Evolutionary conservation across 2,113 vertebrate genomes (phyloP), one percentile per base, ranked within the genome.

Genomic region (Prunella himalayana): DNA sequence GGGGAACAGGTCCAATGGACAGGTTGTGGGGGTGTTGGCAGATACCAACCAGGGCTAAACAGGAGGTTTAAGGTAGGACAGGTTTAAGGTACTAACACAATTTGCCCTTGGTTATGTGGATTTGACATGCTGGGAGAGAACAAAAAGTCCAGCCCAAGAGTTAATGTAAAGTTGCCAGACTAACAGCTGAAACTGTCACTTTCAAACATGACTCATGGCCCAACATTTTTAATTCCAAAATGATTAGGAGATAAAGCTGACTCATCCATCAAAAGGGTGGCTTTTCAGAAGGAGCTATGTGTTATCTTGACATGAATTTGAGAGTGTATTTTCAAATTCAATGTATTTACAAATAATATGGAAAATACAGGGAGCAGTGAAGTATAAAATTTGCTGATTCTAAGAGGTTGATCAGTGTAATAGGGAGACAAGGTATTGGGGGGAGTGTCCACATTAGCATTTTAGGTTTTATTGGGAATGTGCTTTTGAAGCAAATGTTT

Each of bases 191-290:
- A 88, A 86, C 31, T 72, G 66, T 65, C 90, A 56, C 47, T 93
- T 94, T 77, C 6, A 27, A 64, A 70, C 28, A 72, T 88, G 86
- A 97, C 35, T 97, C 80, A 94, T 73, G 76, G 86, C 33, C 59
- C 56, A 93, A 88, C 16, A 73, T 28, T 90, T 94, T 92, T 80
- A 92, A 77, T 95, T 93, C 59, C 50, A 75, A 70, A 30, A 88
- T 16, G 28, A 56, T 86, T 66, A 69, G 54, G 39, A 83, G 59
- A 86, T 80, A 90, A 92, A 90, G 11, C 45, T 93, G 86, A 93
- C 68, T 93, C 79, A 90, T 69, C 30, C 86, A 57, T 93, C 60
- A 73, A 71, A 90, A 88, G 8, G 3, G 13, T 41, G 54, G 63
- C 59, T 92, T 78, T 92, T 41, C 60, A 83, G 68, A 39, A 82